Conservation (phyloP, 2,113 vertebrate species). For the Picathartes gymnocephalus region DNA sequence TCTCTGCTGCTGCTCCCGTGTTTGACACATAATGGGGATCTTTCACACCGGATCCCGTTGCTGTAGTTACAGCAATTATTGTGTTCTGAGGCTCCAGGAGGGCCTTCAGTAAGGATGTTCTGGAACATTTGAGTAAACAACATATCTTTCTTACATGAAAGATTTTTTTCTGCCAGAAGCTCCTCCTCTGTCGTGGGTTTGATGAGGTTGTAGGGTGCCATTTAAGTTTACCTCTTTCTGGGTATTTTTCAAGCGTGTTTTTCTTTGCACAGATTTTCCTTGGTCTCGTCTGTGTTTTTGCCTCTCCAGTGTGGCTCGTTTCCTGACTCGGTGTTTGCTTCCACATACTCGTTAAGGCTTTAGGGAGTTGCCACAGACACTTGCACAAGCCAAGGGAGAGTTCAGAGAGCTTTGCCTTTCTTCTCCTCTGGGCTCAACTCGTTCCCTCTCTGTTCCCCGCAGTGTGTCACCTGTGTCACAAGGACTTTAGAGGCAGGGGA, state of each 20-base stretch:
- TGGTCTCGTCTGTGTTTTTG: not conserved
- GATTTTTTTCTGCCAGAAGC: not conserved
- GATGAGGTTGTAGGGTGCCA: not conserved
- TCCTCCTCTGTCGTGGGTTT: not conserved
- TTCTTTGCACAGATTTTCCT: not conserved
- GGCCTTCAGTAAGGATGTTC: not conserved
- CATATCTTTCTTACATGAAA: not conserved
- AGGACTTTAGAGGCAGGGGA: not conserved
- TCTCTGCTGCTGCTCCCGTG: not conserved
- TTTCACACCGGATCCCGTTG: conserved; percentile 26
- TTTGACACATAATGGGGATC: not conserved
- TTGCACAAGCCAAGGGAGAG: not conserved
- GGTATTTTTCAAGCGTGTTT: not conserved
- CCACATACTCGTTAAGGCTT: not conserved
- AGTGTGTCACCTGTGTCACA: not conserved
- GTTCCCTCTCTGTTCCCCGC: not conserved
- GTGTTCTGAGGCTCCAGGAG: conserved; percentile 25
- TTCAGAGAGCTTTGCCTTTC: not conserved
- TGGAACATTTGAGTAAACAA: conserved; percentile 26
- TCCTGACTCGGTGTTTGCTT: not conserved
- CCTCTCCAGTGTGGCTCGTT: not conserved
- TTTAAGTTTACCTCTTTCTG: not conserved
- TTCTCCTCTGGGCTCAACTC: not conserved
- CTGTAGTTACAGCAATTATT: conserved; percentile 58
- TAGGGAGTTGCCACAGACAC: not conserved